Evolutionary conservation across 2,113 vertebrate species (phyloP).

Genomic region (Macrotus californicus): DNA sequence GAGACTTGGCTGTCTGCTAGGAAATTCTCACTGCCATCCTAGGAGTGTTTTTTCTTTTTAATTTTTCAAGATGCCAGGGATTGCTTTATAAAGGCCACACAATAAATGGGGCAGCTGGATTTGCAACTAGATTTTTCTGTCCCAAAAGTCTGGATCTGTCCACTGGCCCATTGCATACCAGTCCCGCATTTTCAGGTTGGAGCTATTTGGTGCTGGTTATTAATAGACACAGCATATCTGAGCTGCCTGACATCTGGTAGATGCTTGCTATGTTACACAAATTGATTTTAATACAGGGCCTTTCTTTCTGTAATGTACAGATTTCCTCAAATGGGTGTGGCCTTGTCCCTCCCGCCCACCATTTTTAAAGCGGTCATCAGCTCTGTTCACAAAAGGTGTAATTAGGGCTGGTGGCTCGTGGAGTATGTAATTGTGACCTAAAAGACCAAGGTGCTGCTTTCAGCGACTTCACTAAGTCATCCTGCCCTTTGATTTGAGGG

Average conservation of each 20-base stretch:
- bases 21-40: background rate
- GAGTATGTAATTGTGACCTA: background rate
- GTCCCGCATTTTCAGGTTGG: background rate
- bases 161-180: background rate
- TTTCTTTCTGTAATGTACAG: background rate
- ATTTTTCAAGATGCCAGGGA: background rate
- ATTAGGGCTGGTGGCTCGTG: background rate
- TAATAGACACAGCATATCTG: background rate
- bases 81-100: constrained; percentile 7
- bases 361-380: background rate
- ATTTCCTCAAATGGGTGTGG: background rate
- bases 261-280: background rate
- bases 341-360: background rate
- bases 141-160: background rate
- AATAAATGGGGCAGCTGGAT: background rate
- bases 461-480: background rate
- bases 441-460: background rate
- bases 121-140: constrained; percentile 19
- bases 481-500: background rate
- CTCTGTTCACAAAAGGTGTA: background rate
- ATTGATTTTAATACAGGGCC: constrained; percentile 21
- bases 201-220: background rate
- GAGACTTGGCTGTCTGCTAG: background rate
- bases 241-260: background rate
- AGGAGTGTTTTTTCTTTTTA: background rate